phyloP scores from a whole-genome alignment of 2,113 vertebrate species.

The Rhineura floridana region DNA sequence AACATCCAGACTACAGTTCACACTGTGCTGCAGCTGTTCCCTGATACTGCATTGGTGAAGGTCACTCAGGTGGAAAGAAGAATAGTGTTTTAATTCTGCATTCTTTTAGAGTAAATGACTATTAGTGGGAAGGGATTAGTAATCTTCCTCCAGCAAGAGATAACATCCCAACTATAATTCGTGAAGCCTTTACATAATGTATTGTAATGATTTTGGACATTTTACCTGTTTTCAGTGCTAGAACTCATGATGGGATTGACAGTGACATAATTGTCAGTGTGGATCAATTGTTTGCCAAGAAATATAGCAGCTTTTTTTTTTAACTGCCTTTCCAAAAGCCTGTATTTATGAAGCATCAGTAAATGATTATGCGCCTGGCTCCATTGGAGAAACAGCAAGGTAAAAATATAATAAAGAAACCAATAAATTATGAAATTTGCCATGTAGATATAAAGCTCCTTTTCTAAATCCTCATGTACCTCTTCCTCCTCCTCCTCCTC shows the following conservation, averaged over 20 bases:
- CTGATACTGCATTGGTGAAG: too few relatives aligned
- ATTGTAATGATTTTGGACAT: neutral
- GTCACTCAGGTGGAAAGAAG: neutral
- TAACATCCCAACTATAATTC: neutral
- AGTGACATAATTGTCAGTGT: neutral
- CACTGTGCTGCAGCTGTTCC: too few relatives aligned
- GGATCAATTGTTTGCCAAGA: neutral
- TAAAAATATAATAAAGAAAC: too few relatives aligned
- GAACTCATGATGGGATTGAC: neutral
- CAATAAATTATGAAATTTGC: constrained; percentile 7
- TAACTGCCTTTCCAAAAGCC: neutral
- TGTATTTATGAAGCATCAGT: neutral
- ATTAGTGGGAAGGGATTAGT: neutral
- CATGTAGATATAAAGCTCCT: neutral
- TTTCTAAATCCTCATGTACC: neutral
- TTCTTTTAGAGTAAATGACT: neutral
- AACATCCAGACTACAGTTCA: too few relatives aligned
- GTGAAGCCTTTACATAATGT: neutral
- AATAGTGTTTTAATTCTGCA: neutral
- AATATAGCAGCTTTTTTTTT: neutral
- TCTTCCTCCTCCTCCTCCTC: too few relatives aligned
- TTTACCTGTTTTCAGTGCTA: constrained; percentile 1
- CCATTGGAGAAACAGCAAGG: too few relatives aligned
- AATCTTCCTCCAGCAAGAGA: neutral
- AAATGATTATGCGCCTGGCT: too few relatives aligned